Conservation (phyloP, 2,888 invertebrate genomes). For the Pheosia tremula region DNA sequence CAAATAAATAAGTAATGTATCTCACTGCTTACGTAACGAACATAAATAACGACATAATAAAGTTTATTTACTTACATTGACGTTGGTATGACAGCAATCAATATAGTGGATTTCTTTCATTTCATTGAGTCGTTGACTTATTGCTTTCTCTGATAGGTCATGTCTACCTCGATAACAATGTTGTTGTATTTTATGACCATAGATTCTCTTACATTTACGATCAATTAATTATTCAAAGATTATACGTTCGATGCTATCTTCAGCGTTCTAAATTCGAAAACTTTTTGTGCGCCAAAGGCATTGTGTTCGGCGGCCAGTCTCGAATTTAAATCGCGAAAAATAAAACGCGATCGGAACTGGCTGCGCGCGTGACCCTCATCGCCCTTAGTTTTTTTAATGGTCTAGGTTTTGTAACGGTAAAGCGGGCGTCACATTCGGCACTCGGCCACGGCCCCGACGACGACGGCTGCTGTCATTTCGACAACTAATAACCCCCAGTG, state of each 20-base stretch:
- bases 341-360: constrained; percentile 59
- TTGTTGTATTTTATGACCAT: constrained; percentile 58
- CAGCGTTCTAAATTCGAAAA: constrained; percentile 52
- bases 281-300: constrained; percentile 48
- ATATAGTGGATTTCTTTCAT: constrained; percentile 63
- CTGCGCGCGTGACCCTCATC: constrained; percentile 59
- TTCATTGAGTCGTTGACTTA: constrained; percentile 70
- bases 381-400: constrained; percentile 69
- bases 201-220: constrained; percentile 45
- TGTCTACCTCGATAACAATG: constrained; percentile 68
- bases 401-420: constrained; percentile 74
- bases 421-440: constrained; percentile 58
- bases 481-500: constrained; percentile 70
- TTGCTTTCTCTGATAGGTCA: constrained; percentile 65
- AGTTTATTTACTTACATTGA: constrained; percentile 47
- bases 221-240: constrained; percentile 49
- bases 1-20: constrained; percentile 21
- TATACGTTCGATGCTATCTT: constrained; percentile 40
- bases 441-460: constrained; percentile 32
- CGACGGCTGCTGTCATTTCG: constrained; percentile 63
- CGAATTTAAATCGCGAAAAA: constrained; percentile 61
- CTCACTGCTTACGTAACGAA: constrained; percentile 45
- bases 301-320: constrained; percentile 57
- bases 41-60: constrained; percentile 46
- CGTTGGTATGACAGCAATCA: constrained; percentile 49